phyloP scores from a whole-genome alignment of 2,797 vertebrate species.

The Gymnoscopelus braueri region DNA sequence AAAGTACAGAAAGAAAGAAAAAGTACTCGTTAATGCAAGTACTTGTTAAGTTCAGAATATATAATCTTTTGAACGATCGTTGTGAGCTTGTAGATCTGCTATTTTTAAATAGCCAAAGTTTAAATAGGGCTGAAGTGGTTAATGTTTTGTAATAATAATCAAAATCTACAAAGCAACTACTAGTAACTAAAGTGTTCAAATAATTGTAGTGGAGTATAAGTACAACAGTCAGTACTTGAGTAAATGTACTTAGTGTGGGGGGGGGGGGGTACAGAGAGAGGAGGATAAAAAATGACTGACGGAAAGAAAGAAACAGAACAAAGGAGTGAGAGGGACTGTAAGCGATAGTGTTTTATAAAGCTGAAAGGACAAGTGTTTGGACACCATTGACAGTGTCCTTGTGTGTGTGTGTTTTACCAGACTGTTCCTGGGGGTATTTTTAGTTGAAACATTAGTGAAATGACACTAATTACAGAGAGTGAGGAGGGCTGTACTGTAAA shows the following conservation, averaged over 20 bases:
- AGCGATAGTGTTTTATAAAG: conserved; percentile 4
- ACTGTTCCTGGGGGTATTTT: conserved; percentile 59
- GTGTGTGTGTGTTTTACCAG: conserved; percentile 53
- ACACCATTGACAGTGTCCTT: conserved; percentile 54
- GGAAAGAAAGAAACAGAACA: conserved; percentile 9
- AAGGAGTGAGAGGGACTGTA: not conserved
- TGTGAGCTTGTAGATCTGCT: too few relatives aligned
- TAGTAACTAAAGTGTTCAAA: too few relatives aligned
- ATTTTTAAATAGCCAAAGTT: too few relatives aligned
- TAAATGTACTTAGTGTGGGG: too few relatives aligned
- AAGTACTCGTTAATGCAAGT: not conserved
- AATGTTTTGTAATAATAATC: too few relatives aligned
- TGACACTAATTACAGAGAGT: conserved; percentile 64
- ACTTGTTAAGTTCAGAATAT: too few relatives aligned
- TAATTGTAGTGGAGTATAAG: too few relatives aligned
- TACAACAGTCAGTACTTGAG: too few relatives aligned
- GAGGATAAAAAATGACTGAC: conserved; percentile 48
- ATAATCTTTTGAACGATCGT: too few relatives aligned
- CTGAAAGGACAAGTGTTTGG: conserved; percentile 46
- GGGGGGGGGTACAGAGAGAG: too few relatives aligned
- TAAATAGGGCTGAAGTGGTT: too few relatives aligned
- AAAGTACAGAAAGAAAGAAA: conserved; percentile 45
- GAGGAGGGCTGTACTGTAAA: conserved; percentile 46
- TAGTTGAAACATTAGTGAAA: conserved; percentile 68
- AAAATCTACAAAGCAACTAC: too few relatives aligned